A percentile compares a stretch with the other conserved stretches of the same genome.
Conservation (phyloP, 2,113 vertebrate species). For the Hippocampus abdominalis region DNA sequence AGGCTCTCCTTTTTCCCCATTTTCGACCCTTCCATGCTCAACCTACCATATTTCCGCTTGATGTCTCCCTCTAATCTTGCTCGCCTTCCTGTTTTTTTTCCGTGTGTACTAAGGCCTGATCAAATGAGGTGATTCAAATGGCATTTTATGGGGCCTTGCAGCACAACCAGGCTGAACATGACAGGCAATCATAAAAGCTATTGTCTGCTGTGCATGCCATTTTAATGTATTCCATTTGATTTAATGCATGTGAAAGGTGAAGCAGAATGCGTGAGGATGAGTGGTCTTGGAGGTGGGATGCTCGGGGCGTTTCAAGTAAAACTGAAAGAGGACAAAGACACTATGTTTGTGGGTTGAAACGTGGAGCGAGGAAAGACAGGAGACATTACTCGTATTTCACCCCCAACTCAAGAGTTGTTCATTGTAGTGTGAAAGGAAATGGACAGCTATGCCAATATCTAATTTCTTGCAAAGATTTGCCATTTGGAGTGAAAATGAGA, state of each 20-base stretch:
- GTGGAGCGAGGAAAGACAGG: not conserved
- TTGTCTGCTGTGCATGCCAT: constrained; percentile 76
- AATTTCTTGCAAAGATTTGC: constrained; percentile 60
- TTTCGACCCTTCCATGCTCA: not conserved
- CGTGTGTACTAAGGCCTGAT: constrained; percentile 63
- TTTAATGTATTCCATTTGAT: constrained; percentile 81
- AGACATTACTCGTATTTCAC: constrained; percentile 25
- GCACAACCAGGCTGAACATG: constrained; percentile 67
- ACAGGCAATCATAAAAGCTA: constrained; percentile 78
- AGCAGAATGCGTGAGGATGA: constrained; percentile 60
- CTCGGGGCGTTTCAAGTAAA: constrained; percentile 20
- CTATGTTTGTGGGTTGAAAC: constrained; percentile 20
- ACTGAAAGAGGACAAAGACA: constrained; percentile 45
- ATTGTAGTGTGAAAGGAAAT: constrained; percentile 54
- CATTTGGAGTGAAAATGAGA: constrained; percentile 62
- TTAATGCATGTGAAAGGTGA: constrained; percentile 73
- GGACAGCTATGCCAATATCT: constrained; percentile 57
- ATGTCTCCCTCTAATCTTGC: constrained; percentile 1
- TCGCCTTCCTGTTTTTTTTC: constrained; percentile 1
- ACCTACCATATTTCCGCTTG: not conserved
- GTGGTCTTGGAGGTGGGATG: constrained; percentile 34
- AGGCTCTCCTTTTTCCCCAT: not conserved
- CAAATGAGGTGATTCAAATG: constrained; percentile 85
- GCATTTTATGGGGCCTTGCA: constrained; percentile 76
- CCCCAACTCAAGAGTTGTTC: constrained; percentile 37